Conservation (phyloP, 1,140 invertebrate genomes). For the Dysdera silvatica region DNA sequence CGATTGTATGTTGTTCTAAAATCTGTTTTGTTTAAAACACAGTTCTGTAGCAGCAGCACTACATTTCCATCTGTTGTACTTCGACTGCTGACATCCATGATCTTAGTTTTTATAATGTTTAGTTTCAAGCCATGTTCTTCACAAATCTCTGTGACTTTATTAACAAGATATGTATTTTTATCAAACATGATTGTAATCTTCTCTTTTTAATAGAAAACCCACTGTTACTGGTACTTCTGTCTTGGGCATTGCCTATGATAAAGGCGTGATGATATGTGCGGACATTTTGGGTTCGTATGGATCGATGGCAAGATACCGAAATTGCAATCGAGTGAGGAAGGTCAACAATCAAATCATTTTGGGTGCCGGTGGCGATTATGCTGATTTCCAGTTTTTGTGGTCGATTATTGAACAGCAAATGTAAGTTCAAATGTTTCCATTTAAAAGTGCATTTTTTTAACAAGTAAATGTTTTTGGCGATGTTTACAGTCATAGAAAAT, state of each 20-base stretch:
- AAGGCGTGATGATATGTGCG: slow-evolving; percentile 82
- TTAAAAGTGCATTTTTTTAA: background rate
- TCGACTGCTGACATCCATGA: too few species aligned
- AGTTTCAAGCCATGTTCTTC: too few species aligned
- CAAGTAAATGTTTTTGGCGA: background rate
- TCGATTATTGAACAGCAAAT: slow-evolving; percentile 84
- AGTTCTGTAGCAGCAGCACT: too few species aligned
- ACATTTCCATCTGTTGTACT: too few species aligned
- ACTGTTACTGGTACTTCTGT: slow-evolving; percentile 86
- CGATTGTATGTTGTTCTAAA: too few species aligned
- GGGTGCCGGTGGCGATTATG: slow-evolving; percentile 85
- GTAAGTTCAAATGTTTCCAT: slow-evolving; percentile 50
- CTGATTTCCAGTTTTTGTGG: slow-evolving; percentile 85
- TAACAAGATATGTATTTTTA: too few species aligned
- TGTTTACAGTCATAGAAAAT: too few species aligned
- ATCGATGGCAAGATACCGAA: slow-evolving; percentile 73
- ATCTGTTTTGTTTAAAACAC: too few species aligned
- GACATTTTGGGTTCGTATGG: slow-evolving; percentile 89
- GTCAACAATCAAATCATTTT: slow-evolving; percentile 84
- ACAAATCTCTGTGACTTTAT: too few species aligned
- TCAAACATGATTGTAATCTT: background rate
- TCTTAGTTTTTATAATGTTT: too few species aligned
- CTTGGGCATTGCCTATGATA: slow-evolving; percentile 74
- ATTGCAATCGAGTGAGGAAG: slow-evolving; percentile 71
- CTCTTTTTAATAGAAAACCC: slow-evolving; percentile 47